Conservation (phyloP, 2,797 vertebrate genomes). For the Distichodus sexfasciatus region DNA sequence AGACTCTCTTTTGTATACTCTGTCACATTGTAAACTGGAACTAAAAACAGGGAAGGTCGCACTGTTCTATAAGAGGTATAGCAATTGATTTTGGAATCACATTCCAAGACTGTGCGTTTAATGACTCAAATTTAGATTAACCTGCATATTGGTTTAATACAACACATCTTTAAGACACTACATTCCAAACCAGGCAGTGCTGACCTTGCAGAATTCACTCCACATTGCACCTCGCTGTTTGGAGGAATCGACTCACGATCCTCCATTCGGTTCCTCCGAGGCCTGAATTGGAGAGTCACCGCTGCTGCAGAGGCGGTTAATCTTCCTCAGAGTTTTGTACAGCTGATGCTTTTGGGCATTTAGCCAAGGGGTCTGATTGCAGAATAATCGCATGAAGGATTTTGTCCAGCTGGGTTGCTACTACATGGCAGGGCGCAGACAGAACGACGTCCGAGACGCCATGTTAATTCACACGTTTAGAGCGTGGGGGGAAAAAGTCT, state of each 20-base stretch:
- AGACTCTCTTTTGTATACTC: too few relatives aligned
- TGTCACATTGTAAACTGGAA: too few relatives aligned
- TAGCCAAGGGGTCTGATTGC: slow-evolving; percentile 47
- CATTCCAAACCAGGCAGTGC: not conserved
- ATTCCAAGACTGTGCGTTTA: too few relatives aligned
- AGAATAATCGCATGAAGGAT: slow-evolving; percentile 46
- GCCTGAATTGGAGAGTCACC: not conserved
- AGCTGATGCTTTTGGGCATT: slow-evolving; percentile 22
- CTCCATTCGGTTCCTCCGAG: not conserved
- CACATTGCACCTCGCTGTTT: not conserved
- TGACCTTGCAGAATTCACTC: not conserved
- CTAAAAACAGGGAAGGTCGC: too few relatives aligned
- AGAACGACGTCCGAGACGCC: slow-evolving; percentile 6
- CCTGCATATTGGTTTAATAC: too few relatives aligned
- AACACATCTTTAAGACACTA: not conserved
- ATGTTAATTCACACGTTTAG: slow-evolving; percentile 47
- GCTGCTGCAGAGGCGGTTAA: not conserved
- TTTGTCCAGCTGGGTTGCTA: slow-evolving; percentile 51
- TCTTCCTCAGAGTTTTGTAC: slow-evolving; percentile 29
- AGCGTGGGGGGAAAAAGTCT: slow-evolving; percentile 25
- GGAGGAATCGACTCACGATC: not conserved
- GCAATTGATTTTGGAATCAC: too few relatives aligned
- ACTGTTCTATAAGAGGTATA: too few relatives aligned
- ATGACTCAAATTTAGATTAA: too few relatives aligned
- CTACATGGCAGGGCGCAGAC: slow-evolving; percentile 17